A percentile compares a stretch with the other conserved stretches of the same genome.
Evolutionary conservation across 2,797 vertebrate species (phyloP).

Genomic region (Sebastes diploproa): DNA sequence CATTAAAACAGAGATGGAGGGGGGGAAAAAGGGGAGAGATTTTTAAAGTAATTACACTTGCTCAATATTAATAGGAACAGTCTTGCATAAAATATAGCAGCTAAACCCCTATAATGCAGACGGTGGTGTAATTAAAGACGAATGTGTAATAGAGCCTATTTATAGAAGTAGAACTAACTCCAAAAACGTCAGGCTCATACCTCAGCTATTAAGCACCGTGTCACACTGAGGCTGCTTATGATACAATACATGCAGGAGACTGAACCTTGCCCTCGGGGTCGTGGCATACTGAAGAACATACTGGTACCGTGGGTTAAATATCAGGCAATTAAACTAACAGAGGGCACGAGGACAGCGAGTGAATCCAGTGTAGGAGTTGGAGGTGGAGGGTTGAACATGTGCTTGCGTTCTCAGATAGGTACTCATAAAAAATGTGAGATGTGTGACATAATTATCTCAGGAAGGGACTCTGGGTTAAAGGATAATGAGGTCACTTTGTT

Average conservation of each 20-base stretch:
- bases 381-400: slow-evolving; percentile 12
- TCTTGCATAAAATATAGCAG: slow-evolving; percentile 96
- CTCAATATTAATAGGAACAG: slow-evolving; percentile 98
- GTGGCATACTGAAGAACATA: slow-evolving; percentile 34
- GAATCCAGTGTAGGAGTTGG: neutral
- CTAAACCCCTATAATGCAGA: slow-evolving; percentile 94
- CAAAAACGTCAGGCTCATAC: slow-evolving; percentile 57
- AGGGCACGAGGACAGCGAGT: slow-evolving; percentile 43
- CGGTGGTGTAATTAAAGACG: slow-evolving; percentile 92
- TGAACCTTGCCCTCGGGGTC: slow-evolving; percentile 69
- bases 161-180: slow-evolving; percentile 77
- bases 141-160: slow-evolving; percentile 92
- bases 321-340: slow-evolving; percentile 72
- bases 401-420: slow-evolving; percentile 28
- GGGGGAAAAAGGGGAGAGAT: slow-evolving; percentile 82
- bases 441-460: slow-evolving; percentile 23
- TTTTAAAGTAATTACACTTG: slow-evolving; percentile 95
- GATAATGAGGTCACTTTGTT: slow-evolving; percentile 1
- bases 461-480: neutral
- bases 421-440: slow-evolving; percentile 46
- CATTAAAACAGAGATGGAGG: slow-evolving; percentile 86
- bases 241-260: slow-evolving; percentile 33
- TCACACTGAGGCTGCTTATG: neutral
- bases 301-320: slow-evolving; percentile 63
- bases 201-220: slow-evolving; percentile 38